phyloP scores from a whole-genome alignment of 53 echinoderm and acorn worm genomes.

The Echinarachnius parma region DNA sequence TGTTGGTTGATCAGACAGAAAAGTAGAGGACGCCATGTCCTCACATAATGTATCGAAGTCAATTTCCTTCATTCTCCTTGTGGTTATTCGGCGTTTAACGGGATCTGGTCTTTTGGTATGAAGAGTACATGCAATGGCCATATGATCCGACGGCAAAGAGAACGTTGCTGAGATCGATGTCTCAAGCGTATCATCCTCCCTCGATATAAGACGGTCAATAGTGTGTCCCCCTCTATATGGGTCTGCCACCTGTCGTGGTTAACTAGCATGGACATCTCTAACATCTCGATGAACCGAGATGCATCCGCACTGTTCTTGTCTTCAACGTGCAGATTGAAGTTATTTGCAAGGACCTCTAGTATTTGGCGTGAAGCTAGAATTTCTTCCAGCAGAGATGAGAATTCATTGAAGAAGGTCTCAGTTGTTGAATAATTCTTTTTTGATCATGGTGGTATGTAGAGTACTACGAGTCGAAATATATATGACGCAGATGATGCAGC shows the following conservation, averaged over 20 bases:
- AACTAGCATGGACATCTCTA: slow-evolving; percentile 10
- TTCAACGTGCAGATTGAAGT: slow-evolving; percentile 13
- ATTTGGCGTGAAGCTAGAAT: slow-evolving; percentile 17
- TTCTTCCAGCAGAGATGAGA: background rate
- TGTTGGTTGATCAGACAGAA: background rate
- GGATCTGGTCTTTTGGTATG: slow-evolving; percentile 9
- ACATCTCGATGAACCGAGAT: slow-evolving; percentile 3
- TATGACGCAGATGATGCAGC: background rate
- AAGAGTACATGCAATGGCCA: slow-evolving; percentile 1
- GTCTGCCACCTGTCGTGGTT: slow-evolving; percentile 1
- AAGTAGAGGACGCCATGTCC: slow-evolving; percentile 11
- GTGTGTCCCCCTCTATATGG: slow-evolving; percentile 6
- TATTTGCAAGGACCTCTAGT: slow-evolving; percentile 6
- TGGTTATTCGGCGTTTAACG: slow-evolving; percentile 1
- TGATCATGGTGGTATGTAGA: slow-evolving; percentile 14
- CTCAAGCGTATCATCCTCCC: slow-evolving; percentile 13
- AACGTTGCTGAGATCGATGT: slow-evolving; percentile 1
- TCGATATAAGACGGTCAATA: slow-evolving; percentile 2
- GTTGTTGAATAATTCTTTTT: background rate
- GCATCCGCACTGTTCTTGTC: slow-evolving; percentile 3
- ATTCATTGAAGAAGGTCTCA: background rate
- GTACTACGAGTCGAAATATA: slow-evolving; percentile 2
- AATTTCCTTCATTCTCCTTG: slow-evolving; percentile 19
- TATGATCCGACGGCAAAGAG: slow-evolving; percentile 12
- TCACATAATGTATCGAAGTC: slow-evolving; percentile 2